Base-by-base conservation (phyloP, 2,797 vertebrate species). In the Microchirus variegatus region DNA sequence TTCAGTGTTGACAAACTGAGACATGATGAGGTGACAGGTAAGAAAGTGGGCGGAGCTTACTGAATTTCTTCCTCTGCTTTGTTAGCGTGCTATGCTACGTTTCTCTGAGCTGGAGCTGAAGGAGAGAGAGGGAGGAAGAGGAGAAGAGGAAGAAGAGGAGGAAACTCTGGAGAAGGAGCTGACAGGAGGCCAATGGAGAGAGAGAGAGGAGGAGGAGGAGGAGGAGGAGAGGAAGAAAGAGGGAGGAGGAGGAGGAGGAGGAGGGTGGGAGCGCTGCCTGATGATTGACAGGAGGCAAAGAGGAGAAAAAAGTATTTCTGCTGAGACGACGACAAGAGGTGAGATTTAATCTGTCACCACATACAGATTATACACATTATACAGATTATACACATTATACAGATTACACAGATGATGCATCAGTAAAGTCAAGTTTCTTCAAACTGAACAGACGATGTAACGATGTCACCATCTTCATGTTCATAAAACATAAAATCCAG, bases 41-140 rank as follows among this genome's bases (percentile, higher is more conserved):
- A 31, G 31, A 31, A 31, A 7, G 4, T 31, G 31, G 31, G 31
- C 5, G 31, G 31, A 31, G 31, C 31, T 5, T 31, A 31, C 31
- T 31, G 31, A 31, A 31, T 31, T 31, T 31, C 5, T 42, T 13
- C 14, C 12, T 42, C 41, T 42, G 10, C 12, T 43, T 42, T 37
- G 9, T 16, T 76, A 96, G 96, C 95, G 95, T 84, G 95, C 95
- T 80, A 96, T 96, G 96, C 95, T 96, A 93, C 95, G 95, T 73
- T 97, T 98, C 94, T 97, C 96, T 49, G 96, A 98, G 92, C 93
- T 98, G 90, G 96, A 97, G 91, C 96, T 97, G 93, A 96, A 95
- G 92, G 94, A 96, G 82, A 93, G 92, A 86, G 95, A 95, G 88
- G 92, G 72, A 19, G 11, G 11, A 11, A 56, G 57, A 70, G 83